Conservation (phyloP, 2,888 invertebrate species). For the Nineta flava region DNA sequence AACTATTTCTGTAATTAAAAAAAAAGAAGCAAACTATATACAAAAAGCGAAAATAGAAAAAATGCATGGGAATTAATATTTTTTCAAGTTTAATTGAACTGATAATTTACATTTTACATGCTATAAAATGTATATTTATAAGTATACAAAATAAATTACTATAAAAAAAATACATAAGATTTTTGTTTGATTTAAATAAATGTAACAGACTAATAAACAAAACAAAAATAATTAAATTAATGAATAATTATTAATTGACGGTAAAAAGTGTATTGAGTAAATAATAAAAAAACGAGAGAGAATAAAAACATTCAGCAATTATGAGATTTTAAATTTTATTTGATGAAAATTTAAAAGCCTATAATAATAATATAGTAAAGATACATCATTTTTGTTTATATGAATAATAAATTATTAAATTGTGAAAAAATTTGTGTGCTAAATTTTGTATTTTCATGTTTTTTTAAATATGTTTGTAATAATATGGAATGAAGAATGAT, state of each 20-base stretch:
- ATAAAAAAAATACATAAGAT: not conserved
- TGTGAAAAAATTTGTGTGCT: not conserved
- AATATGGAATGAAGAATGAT: constrained; percentile 7
- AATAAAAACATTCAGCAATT: not conserved
- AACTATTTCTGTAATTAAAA: too few relatives aligned
- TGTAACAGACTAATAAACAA: not conserved
- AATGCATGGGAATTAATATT: too few relatives aligned
- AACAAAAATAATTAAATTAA: not conserved
- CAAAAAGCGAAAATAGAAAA: too few relatives aligned
- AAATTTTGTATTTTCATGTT: too few relatives aligned
- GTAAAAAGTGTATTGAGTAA: too few relatives aligned
- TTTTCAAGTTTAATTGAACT: too few relatives aligned
- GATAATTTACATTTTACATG: too few relatives aligned
- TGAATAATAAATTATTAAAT: constrained; percentile 8
- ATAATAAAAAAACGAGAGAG: not conserved
- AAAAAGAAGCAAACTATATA: too few relatives aligned
- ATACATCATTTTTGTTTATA: constrained; percentile 4
- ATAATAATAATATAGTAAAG: not conserved
- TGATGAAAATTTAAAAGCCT: constrained; percentile 7
- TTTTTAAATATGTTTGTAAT: constrained; percentile 3
- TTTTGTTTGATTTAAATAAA: not conserved
- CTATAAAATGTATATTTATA: too few relatives aligned
- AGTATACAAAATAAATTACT: not conserved
- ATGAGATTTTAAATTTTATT: constrained; percentile 1
- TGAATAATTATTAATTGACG: not conserved